phyloP scores from a whole-genome alignment of 1,140 invertebrate species.

The Hesperophylax magnus region DNA sequence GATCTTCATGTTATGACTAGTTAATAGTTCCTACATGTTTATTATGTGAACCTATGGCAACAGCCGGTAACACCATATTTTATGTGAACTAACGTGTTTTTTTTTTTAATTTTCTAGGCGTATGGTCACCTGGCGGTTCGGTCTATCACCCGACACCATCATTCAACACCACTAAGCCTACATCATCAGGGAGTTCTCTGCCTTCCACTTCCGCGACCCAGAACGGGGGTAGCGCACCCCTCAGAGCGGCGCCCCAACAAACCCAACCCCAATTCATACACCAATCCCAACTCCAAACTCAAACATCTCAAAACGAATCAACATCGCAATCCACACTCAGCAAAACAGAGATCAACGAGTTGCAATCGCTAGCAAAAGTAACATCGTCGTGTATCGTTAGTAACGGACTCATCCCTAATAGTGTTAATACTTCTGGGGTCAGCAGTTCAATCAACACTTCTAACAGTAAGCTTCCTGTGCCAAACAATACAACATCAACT shows the following conservation, averaged over 20 bases:
- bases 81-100: too few species aligned
- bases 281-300: background rate
- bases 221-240: slow-evolving; percentile 1
- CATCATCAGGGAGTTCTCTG: background rate
- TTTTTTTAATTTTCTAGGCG: slow-evolving; percentile 61
- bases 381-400: slow-evolving; percentile 58
- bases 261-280: background rate
- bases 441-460: slow-evolving; percentile 39
- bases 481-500: background rate
- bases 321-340: background rate
- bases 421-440: background rate
- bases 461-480: background rate
- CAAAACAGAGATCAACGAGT: slow-evolving; percentile 4
- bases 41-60: too few species aligned
- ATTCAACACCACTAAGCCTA: slow-evolving; percentile 11
- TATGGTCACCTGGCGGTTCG: slow-evolving; percentile 66
- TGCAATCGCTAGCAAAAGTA: slow-evolving; percentile 1
- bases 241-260: background rate
- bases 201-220: slow-evolving; percentile 2
- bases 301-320: background rate
- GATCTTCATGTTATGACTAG: too few species aligned
- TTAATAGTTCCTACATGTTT: too few species aligned
- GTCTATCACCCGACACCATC: background rate
- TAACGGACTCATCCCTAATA: slow-evolving; percentile 59
- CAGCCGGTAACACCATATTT: too few species aligned